Evolutionary conservation across 1,140 invertebrate species (phyloP).

Genomic region (Sweltsa coloradensis): DNA sequence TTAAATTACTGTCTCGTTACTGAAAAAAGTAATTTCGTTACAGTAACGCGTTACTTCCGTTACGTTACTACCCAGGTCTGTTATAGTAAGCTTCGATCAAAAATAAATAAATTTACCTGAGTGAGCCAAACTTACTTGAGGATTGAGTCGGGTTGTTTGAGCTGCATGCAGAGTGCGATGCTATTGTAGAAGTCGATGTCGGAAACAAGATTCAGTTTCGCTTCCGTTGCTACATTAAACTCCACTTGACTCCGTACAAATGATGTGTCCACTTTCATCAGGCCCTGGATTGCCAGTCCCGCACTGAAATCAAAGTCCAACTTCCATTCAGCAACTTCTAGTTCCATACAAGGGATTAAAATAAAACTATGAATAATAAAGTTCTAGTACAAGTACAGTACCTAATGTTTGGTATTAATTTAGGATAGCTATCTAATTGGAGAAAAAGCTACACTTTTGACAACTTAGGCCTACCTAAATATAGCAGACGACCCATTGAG

Average conservation of each 20-base stretch:
- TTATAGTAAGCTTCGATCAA: too few relatives aligned
- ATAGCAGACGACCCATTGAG: too few relatives aligned
- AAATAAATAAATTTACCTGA: too few relatives aligned
- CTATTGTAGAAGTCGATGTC: conserved; percentile 69
- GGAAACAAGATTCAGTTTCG: conserved; percentile 58
- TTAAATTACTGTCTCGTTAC: too few relatives aligned
- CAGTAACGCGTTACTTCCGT: too few relatives aligned
- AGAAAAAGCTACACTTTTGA: too few relatives aligned
- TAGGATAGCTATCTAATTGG: neutral
- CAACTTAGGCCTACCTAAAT: too few relatives aligned
- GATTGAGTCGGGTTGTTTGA: conserved; percentile 53
- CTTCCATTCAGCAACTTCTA: conserved; percentile 15
- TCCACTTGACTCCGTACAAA: conserved; percentile 57
- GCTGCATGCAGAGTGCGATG: conserved; percentile 66
- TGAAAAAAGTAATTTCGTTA: too few relatives aligned
- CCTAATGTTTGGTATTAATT: conserved; percentile 21
- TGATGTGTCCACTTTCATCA: conserved; percentile 46
- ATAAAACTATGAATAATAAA: too few relatives aligned
- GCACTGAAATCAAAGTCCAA: conserved; percentile 48
- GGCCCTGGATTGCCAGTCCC: conserved; percentile 53
- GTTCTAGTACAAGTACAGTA: too few relatives aligned
- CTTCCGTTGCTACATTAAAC: conserved; percentile 55
- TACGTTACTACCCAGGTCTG: too few relatives aligned
- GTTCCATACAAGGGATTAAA: conserved; percentile 3
- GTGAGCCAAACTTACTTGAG: conserved; percentile 48